phyloP scores from a whole-genome alignment of 2,113 vertebrate species.

The Myiopsitta monachus region DNA sequence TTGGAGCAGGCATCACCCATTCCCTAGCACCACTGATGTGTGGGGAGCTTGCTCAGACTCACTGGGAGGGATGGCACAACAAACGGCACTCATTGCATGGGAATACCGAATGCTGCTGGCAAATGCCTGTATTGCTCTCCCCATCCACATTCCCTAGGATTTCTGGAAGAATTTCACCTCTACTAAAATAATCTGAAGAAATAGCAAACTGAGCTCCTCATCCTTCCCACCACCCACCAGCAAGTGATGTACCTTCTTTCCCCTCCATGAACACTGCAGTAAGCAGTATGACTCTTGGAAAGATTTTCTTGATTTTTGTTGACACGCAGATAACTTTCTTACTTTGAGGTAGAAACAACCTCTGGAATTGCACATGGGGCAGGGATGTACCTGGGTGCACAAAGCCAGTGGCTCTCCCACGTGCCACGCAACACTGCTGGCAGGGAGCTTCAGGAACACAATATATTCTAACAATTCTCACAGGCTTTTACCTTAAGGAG shows the following conservation, averaged over 20 bases:
- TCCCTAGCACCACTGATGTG: rapidly evolving
- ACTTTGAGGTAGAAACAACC: not conserved
- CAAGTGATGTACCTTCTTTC: rapidly evolving
- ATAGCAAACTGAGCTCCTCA: not conserved
- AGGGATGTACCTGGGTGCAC: not conserved
- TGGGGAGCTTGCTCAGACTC: too few relatives aligned
- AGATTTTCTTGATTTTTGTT: not conserved
- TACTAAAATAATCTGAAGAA: rapidly evolving
- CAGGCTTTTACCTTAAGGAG: not conserved
- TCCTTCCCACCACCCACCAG: not conserved
- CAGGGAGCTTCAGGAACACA: not conserved
- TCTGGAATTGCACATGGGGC: not conserved
- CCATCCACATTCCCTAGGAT: rapidly evolving
- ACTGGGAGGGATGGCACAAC: rapidly evolving
- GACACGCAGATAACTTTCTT: rapidly evolving
- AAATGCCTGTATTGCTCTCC: rapidly evolving
- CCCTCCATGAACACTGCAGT: rapidly evolving
- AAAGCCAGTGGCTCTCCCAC: not conserved
- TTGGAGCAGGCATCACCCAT: rapidly evolving
- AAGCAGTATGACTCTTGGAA: rapidly evolving
- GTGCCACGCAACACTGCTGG: not conserved
- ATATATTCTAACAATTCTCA: not conserved
- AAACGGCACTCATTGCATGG: rapidly evolving
- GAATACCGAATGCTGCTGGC: rapidly evolving
- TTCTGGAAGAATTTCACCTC: too few relatives aligned